Base-by-base conservation (phyloP, 2,113 vertebrate genomes). In the Maccullochella peelii region DNA sequence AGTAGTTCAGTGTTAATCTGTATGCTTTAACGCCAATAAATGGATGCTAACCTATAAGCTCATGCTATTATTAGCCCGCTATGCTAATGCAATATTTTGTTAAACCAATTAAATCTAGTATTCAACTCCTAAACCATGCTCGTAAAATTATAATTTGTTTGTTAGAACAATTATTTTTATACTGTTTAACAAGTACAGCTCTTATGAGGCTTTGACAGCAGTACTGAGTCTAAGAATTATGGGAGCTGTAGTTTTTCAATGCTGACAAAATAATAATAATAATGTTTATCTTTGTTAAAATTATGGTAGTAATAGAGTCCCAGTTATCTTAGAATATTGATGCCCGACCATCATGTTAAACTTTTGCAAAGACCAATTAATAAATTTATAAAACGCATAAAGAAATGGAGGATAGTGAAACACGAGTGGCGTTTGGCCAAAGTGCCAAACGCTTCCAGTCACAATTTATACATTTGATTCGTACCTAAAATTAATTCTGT, bases 1-100 rank as follows among this genome's bases (percentile, higher is more conserved):
- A n/a, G 9, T 84, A 33, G 21, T 71, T 86, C 8, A 25, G 50
- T 54, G 69, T 73, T 50, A 25, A 40, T 57, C n/a, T 1, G 6
- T n/a, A 3, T 65, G 52, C 58, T 84, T 63, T 63, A 50, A 59
- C 36, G 67, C 38, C 66, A 30, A 73, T 72, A 58, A 44, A 62
- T 67, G 23, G 25, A 83, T 25, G n/a, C 52, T 77, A 87, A 74
- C 36, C 18, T 82, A 61, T 77, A 71, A 83, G 12, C 72, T 73
- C 8, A 50, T 67, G 67, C 40, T 83, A 44, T 68, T 42, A 23
- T 15, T 82, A 85, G 59, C 49, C 4, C 0, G 68, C 71, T 77
- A 63, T 70, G 74, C 50, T 85, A 77, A 71, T 50, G 68, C 57
- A 83, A 82, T 86, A 72, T 66, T 82, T 80, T 57, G 27, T 55